Conservation (phyloP, 2,113 vertebrate species). For the Peromyscus polionotus region DNA sequence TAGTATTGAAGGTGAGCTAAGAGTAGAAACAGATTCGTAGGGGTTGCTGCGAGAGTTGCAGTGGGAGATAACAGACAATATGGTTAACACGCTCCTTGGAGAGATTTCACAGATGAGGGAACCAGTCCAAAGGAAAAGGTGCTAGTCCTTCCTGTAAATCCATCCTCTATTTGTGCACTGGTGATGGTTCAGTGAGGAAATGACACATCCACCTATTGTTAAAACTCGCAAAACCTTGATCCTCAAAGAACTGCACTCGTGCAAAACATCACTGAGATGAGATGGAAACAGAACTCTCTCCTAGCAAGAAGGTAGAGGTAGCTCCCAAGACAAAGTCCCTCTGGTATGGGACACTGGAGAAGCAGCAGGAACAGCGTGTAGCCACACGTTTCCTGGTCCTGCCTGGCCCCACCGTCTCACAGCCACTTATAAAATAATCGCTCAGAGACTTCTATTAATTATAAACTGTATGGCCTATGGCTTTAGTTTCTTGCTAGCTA, state of each 20-base stretch:
- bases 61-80: background rate
- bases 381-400: no score
- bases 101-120: background rate
- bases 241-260: slow-evolving; percentile 35
- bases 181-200: background rate
- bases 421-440: no score
- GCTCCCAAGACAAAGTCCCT: slow-evolving; percentile 32
- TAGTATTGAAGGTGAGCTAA: background rate
- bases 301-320: slow-evolving; percentile 47
- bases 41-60: background rate
- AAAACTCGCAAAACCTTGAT: slow-evolving; percentile 52
- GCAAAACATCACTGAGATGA: background rate
- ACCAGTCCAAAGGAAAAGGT: slow-evolving; percentile 15
- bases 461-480: no score
- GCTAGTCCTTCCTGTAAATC: slow-evolving; percentile 17
- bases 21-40: background rate
- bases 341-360: background rate
- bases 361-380: background rate
- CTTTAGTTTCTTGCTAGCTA: no score
- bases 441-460: no score
- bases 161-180: slow-evolving; percentile 21
- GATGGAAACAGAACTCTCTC: background rate
- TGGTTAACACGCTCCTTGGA: slow-evolving; percentile 31
- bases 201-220: slow-evolving; percentile 60
- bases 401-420: no score